Base-by-base conservation (phyloP, 2,888 invertebrate species). In the Pediacus dermestoides region DNA sequence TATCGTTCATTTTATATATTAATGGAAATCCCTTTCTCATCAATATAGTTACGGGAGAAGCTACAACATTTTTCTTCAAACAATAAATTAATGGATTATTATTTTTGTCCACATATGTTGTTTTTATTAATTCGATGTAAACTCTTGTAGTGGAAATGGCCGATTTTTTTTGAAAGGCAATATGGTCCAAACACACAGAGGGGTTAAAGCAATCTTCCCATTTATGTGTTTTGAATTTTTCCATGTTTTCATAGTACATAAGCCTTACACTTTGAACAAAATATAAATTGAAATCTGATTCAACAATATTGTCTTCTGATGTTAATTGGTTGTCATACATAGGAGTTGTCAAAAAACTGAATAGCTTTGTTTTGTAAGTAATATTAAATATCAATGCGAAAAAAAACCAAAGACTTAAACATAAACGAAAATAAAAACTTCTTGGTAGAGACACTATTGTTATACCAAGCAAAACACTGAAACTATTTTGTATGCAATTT, bases 11-110 rank as follows among this genome's bases (percentile, higher is more conserved):
- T 4, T 4, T 1, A 4, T 39, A 9, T n/a, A 9, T 27, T 2
- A 41, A 25, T 2, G 26, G 30, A 11, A 32, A 37, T 2, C 41
- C 41, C 27, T 37, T 41, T 8, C 15, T 25, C 33, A 41, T 26
- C 7, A 38, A 16, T 27, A 41, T 13, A 27, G 14, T 35, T 3
- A 41, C 27, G 6, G 41, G 27, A 32, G 25, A 41, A 2, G 18
- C 10, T 6, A 41, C 22, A 1, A 32, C 12, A 12, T 28, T 14
- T 3, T 31, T 8, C 4, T 33, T 16, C 8, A 41, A 41, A 25
- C 41, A 41, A 32, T 32, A 18, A 4, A 41, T 25, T 3, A 18
- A 18, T n/a, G 21, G 21, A 7, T 18, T 6, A 18, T 18, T 18
- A n/a, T n/a, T 6, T 7, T n/a, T 18, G 21, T 18, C n/a, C 21